These are phyloP conservation scores for Drosophila takahashii DNA, from an alignment of 1,140 invertebrate genomes.

Conservation along the genomic window DNA sequence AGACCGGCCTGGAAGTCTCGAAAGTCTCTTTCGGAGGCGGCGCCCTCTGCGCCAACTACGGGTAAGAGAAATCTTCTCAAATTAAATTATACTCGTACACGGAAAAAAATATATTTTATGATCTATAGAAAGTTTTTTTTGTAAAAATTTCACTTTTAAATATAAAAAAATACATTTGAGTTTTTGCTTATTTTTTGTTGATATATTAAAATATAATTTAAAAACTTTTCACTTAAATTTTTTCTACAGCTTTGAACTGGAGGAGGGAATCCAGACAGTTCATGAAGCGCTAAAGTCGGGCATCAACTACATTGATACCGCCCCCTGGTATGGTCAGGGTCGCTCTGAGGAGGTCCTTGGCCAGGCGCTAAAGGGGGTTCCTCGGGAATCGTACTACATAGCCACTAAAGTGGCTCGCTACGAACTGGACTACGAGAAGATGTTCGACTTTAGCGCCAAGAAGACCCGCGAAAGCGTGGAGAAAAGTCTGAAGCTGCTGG, in stretches of 20 bases:
- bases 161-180: background rate
- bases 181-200: too few species aligned
- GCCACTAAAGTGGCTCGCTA: constrained; percentile 96
- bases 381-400: constrained; percentile 93
- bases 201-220: too few species aligned
- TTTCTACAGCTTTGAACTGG: constrained; percentile 85
- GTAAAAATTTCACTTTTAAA: background rate
- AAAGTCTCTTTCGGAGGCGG: constrained; percentile 86
- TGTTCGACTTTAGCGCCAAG: constrained; percentile 95
- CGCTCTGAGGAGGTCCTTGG: constrained; percentile 92
- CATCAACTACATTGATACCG: constrained; percentile 98
- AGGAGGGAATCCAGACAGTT: constrained; percentile 89
- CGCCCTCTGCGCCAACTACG: constrained; percentile 59
- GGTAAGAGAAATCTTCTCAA: constrained; percentile 34
- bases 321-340: constrained; percentile 96
- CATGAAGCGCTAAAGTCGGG: constrained; percentile 90
- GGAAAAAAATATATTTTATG: background rate
- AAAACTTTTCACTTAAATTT: too few species aligned
- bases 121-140: background rate
- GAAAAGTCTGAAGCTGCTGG: constrained; percentile 90
- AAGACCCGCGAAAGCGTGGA: constrained; percentile 91
- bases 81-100: background rate
- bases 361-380: constrained; percentile 91
- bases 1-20: constrained; percentile 86
- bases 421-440: constrained; percentile 88